Conservation (phyloP, 1,140 invertebrate genomes). For the Meloidogyne exigua region DNA sequence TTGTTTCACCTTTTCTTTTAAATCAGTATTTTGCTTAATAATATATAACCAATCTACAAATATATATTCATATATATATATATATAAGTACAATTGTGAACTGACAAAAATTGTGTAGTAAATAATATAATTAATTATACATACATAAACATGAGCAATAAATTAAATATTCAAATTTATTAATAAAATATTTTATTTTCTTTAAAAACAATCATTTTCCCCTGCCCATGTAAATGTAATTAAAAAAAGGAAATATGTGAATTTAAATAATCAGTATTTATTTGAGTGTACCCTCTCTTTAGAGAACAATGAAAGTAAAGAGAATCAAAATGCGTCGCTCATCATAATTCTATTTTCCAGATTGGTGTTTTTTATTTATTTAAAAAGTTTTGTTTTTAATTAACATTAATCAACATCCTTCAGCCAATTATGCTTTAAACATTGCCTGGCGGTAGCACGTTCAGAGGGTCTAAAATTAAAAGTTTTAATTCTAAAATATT, state of each 20-base stretch:
- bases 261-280: constrained; percentile 5
- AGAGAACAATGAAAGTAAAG: not conserved
- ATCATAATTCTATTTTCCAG: not conserved
- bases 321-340: not conserved
- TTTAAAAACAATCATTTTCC: not conserved
- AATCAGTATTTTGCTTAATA: no score
- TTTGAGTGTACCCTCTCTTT: not conserved
- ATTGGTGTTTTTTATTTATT: not conserved
- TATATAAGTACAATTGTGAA: not conserved
- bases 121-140: no score
- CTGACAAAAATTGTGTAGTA: no score
- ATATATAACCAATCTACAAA: no score
- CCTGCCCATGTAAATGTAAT: not conserved
- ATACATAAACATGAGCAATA: no score
- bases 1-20: no score
- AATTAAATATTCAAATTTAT: no score
- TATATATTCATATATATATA: no score
- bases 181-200: not conserved
- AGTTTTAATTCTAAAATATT: not conserved
- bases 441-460: constrained; percentile 86
- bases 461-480: constrained; percentile 69
- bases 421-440: constrained; percentile 88
- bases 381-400: not conserved
- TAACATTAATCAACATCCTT: constrained; percentile 22
- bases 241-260: not conserved